Conservation (phyloP, 2,888 invertebrate species). For the Dicranocentrus wangi region DNA sequence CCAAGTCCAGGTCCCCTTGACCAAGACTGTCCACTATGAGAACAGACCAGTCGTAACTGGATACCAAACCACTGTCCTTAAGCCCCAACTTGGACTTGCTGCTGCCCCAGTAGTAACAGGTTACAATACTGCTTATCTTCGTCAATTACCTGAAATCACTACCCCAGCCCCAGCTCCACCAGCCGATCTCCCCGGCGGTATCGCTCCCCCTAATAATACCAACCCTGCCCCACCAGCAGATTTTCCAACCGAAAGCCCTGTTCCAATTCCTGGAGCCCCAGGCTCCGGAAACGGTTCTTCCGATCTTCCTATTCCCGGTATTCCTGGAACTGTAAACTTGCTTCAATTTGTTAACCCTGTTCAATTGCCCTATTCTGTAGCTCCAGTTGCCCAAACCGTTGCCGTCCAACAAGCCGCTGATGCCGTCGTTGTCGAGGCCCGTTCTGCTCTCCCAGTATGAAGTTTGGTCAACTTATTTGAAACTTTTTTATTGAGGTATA, state of each 20-base stretch:
- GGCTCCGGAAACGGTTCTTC: slow-evolving; percentile 7
- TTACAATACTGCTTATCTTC: slow-evolving; percentile 21
- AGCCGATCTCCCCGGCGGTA: slow-evolving; percentile 59
- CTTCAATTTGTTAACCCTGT: slow-evolving; percentile 22
- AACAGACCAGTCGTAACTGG: slow-evolving; percentile 74
- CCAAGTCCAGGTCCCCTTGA: slow-evolving; percentile 64
- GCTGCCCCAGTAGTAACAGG: slow-evolving; percentile 44
- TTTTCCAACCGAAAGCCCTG: background rate
- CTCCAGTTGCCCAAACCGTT: slow-evolving; percentile 37
- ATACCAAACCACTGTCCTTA: slow-evolving; percentile 74
- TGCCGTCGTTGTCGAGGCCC: slow-evolving; percentile 56
- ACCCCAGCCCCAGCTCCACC: slow-evolving; percentile 27
- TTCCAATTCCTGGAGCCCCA: slow-evolving; percentile 49
- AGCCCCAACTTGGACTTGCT: slow-evolving; percentile 73
- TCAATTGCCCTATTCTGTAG: slow-evolving; percentile 45
- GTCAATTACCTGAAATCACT: slow-evolving; percentile 20
- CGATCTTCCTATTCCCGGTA: slow-evolving; percentile 20
- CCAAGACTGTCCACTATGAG: slow-evolving; percentile 73
- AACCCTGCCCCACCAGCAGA: slow-evolving; percentile 26
- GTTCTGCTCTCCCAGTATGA: slow-evolving; percentile 46
- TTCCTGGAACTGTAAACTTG: background rate
- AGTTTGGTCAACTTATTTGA: background rate
- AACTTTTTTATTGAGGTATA: background rate
- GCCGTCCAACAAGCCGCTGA: slow-evolving; percentile 21
- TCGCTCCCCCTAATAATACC: slow-evolving; percentile 20